These are phyloP conservation scores for Pongo pygmaeus DNA, from an alignment of 2,113 vertebrate genomes.

Conservation along the genomic window DNA sequence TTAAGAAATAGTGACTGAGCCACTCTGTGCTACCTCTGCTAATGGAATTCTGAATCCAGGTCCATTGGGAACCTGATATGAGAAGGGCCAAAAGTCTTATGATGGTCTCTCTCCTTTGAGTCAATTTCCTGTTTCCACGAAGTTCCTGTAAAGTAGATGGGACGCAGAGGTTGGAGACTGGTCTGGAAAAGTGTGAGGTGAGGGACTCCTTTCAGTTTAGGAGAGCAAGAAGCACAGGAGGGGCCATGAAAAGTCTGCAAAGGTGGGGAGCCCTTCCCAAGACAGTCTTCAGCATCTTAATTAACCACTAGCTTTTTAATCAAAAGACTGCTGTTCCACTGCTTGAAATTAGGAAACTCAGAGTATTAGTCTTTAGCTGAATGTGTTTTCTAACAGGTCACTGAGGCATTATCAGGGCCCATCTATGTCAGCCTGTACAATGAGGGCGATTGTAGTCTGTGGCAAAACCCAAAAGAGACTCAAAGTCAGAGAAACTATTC, in stretches of 20 bases:
- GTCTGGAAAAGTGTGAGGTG: background rate
- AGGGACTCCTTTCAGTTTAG: background rate
- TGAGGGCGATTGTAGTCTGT: background rate
- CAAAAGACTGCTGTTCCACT: background rate
- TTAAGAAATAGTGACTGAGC: background rate
- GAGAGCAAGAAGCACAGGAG: background rate
- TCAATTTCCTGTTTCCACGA: background rate
- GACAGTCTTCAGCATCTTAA: background rate
- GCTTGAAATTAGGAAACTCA: background rate
- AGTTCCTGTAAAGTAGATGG: background rate
- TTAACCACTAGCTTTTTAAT: background rate
- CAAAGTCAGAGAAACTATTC: background rate
- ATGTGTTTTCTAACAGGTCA: background rate
- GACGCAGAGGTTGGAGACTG: background rate
- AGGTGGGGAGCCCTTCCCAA: background rate
- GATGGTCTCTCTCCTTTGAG: background rate
- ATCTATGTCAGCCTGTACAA: background rate
- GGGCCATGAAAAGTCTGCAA: background rate
- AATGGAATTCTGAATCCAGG: background rate
- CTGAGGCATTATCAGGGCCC: background rate
- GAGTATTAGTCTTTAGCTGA: background rate
- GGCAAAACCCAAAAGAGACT: background rate
- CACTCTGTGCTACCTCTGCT: background rate
- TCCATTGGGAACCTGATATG: background rate
- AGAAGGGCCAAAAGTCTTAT: background rate